Evolutionary conservation across 2,113 vertebrate genomes (phyloP), one percentile per base, ranked within the genome.

Genomic region (Alethe castanea): DNA sequence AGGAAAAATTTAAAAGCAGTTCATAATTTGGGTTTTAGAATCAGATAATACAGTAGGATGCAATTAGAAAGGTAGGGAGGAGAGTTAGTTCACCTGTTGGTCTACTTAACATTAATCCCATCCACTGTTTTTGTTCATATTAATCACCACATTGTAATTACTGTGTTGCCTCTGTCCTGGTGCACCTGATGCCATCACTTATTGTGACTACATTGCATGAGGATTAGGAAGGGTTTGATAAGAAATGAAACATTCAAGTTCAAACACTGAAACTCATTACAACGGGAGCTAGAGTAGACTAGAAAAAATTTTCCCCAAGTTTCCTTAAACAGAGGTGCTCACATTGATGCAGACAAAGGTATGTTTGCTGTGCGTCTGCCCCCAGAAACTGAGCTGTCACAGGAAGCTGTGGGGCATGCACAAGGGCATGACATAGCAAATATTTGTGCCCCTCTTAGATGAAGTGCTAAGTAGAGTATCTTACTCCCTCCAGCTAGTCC

Each of bases 21-120:
- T 73, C 24, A 92, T 73, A 82, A 70, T 83, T 77, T 83, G 26
- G 6, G 57, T 52, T 71, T 77, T 93, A 52, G 54, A 77, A 73
- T 29, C n/a, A 93, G 52, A 56, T 65, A 90, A 82, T 64, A 35
- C 9, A 93, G 31, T 44, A 62, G 7, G 9, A 92, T 77, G 12
- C 12, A 90, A 42, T 62, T 77, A 94, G 59, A 77, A 90, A 71
- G 7, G 19, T 12, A 69, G 9, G 19, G 28, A 72, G 40, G 35
- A 73, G 20, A 64, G 62, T 77, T 72, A 28, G 19, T 52, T 47
- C 11, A 12, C n/a, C 14, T 48, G 6, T 74, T 70, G 11, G 9
- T 79, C 70, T 79, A 38, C 33, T 57, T 70, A 66, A 50, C 35
- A 76, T 72, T 77, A 86, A 88, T 80, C 52, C 36, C 10, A 85